Evolutionary conservation across 2,797 vertebrate genomes (phyloP), one percentile per base, ranked within the genome.

Genomic region (Enteromius radiatus): DNA sequence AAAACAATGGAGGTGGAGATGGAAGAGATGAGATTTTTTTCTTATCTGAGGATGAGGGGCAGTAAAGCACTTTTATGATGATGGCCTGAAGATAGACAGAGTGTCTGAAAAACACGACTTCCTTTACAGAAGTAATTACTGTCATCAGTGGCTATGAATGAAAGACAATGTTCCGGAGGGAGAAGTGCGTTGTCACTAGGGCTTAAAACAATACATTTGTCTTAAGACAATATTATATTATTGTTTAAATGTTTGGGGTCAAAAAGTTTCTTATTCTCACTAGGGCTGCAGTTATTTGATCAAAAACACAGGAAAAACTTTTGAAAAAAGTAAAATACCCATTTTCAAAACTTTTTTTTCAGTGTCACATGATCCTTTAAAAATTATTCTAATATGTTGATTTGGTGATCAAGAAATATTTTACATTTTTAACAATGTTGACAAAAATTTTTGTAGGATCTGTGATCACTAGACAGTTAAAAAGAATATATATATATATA

Each of bases 31-130:
- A 56, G 76, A 31, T 52, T 64, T 80, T 80, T 80, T 71, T 56
- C 70, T 43, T 56, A 65, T 82, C 80, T 5, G 28, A 73, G 67
- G 73, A 84, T 36, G 67, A 64, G 12, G 8, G 26, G n/a, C 17
- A 41, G 28, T 64, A 83, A 78, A 87, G 68, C 41, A 38, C 61
- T 63, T 78, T 81, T 76, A 85, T 82, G 78, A 76, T 67, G 64
- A 82, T 68, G 70, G 63, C 86, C 82, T 71, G 38, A 45, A 78
- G 84, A 85, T 79, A 84, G 68, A 59, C 71, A 38, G 43, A 54
- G 81, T 82, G 67, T 73, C 28, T 71, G 41, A 77, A 23, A 67
- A 63, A 78, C 67, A 85, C 43, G 49, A 43, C 54, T 80, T 78
- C 36, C 80, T 79, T 76, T 84, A 76, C 43, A 33, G 84, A 74